These are phyloP conservation scores for Zoanthus sociatus DNA, from an alignment of 92 coral and sea anemone genomes.

Conservation along the genomic window DNA sequence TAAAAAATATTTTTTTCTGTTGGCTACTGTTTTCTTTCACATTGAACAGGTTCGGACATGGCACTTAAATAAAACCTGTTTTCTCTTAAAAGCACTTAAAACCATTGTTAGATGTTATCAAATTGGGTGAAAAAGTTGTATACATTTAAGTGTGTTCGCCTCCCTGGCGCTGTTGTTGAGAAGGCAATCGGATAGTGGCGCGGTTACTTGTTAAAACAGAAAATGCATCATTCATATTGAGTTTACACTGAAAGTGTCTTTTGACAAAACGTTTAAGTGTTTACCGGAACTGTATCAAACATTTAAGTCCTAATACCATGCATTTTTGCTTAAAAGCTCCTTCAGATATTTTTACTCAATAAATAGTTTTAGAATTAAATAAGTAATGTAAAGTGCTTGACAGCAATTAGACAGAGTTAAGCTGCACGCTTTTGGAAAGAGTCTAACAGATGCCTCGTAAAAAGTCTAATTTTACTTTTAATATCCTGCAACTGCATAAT, in stretches of 20 bases:
- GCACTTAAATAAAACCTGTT: slow-evolving; percentile 28
- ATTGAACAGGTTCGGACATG: background rate
- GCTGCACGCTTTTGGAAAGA: background rate
- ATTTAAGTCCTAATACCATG: background rate
- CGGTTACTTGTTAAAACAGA: background rate
- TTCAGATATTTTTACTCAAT: background rate
- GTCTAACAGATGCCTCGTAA: background rate
- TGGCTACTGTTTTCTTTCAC: background rate
- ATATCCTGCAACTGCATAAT: background rate
- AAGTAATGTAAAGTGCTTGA: background rate
- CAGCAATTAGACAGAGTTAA: slow-evolving; percentile 1
- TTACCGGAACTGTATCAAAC: slow-evolving; percentile 18
- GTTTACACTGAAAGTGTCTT: background rate
- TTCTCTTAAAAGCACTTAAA: slow-evolving; percentile 21
- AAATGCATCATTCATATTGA: background rate
- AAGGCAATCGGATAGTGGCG: background rate
- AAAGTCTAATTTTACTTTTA: background rate
- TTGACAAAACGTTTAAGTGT: background rate
- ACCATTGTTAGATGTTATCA: slow-evolving; percentile 15
- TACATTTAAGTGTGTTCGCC: slow-evolving; percentile 20
- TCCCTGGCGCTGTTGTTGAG: background rate
- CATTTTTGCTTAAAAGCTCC: slow-evolving; percentile 33
- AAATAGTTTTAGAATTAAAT: background rate
- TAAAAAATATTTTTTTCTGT: background rate
- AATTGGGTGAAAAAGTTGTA: background rate